These are phyloP conservation scores for Menura novaehollandiae DNA, from an alignment of 2,113 vertebrate genomes.

Conservation along the genomic window DNA sequence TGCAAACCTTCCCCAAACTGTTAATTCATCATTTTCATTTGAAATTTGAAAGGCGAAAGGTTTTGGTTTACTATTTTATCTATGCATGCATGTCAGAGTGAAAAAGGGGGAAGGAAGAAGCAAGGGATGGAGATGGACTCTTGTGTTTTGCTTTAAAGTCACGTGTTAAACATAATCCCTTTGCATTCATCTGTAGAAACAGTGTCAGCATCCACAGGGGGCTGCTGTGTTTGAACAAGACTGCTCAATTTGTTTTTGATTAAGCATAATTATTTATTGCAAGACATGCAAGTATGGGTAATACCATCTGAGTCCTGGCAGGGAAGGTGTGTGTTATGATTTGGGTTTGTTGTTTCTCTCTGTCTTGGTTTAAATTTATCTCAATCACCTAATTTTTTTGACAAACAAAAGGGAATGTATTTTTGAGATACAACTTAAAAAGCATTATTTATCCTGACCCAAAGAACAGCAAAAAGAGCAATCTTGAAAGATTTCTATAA, in stretches of 20 bases:
- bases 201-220: not conserved
- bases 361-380: slow-evolving; percentile 27
- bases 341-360: not conserved
- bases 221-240: slow-evolving; percentile 3
- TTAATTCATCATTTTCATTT: not conserved
- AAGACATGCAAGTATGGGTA: not conserved
- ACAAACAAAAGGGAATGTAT: slow-evolving; percentile 77
- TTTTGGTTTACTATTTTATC: not conserved
- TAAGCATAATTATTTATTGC: slow-evolving; percentile 39
- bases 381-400: slow-evolving; percentile 35
- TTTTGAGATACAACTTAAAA: slow-evolving; percentile 70
- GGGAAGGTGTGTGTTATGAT: not conserved
- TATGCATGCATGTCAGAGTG: not conserved
- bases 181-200: not conserved
- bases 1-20: not conserved
- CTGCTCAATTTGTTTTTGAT: slow-evolving; percentile 30
- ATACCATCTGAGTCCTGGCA: not conserved
- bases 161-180: not conserved
- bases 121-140: not conserved
- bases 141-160: not conserved
- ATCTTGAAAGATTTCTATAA: slow-evolving; percentile 73
- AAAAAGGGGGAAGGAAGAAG: not conserved
- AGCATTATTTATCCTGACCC: slow-evolving; percentile 66
- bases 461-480: slow-evolving; percentile 67
- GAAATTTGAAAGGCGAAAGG: not conserved